These are phyloP conservation scores for Passer domesticus DNA, from an alignment of 2,113 vertebrate species.

Conservation along the genomic window DNA sequence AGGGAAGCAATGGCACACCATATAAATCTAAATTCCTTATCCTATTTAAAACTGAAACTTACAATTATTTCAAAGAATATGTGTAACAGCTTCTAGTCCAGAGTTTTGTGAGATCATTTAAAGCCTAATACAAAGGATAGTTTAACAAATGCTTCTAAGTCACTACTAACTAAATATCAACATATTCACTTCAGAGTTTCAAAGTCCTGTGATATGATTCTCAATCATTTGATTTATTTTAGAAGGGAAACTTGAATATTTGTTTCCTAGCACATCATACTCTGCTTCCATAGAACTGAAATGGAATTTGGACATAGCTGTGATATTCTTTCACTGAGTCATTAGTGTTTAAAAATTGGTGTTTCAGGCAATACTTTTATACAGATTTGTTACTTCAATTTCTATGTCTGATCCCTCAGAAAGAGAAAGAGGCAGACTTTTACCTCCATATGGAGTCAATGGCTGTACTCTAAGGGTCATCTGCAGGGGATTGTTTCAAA, in stretches of 20 bases:
- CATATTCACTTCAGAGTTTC: background rate
- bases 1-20: background rate
- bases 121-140: background rate
- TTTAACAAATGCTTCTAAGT: background rate
- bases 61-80: background rate
- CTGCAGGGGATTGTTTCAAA: slow-evolving; percentile 5
- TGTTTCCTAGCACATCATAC: background rate
- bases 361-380: background rate
- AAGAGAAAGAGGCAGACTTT: background rate
- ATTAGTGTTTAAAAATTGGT: background rate
- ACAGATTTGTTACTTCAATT: background rate
- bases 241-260: background rate
- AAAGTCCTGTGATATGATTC: background rate
- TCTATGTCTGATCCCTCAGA: background rate
- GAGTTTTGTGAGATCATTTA: background rate
- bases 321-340: background rate
- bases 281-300: background rate
- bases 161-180: background rate
- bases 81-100: background rate
- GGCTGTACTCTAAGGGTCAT: background rate
- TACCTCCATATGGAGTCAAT: background rate
- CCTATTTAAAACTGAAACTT: background rate
- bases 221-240: background rate
- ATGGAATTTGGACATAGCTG: background rate
- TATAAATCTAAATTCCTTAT: background rate